These are phyloP conservation scores for Selene dorsalis DNA, from an alignment of 2,797 vertebrate species.

Conservation along the genomic window DNA sequence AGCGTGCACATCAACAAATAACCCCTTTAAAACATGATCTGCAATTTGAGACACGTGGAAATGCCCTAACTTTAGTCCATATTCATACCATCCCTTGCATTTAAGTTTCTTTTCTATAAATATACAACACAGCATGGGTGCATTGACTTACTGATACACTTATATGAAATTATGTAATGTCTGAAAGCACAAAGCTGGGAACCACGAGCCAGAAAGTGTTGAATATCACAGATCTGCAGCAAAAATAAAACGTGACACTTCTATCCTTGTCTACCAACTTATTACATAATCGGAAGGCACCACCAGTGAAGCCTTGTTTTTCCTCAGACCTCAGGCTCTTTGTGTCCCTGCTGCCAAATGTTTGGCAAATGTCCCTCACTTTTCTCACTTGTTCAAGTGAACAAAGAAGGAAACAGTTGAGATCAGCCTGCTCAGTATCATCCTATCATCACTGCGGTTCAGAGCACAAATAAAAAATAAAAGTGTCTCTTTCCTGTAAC, in stretches of 20 bases:
- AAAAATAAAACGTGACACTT: conserved; percentile 41
- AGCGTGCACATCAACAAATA: background rate
- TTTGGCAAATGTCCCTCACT: conserved; percentile 40
- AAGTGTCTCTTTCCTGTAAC: conserved; percentile 33
- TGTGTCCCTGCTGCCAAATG: conserved; percentile 32
- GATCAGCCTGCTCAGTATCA: conserved; percentile 55
- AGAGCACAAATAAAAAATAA: conserved; percentile 1
- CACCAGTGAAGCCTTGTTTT: conserved; percentile 10
- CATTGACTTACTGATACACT: background rate
- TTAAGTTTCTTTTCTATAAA: background rate
- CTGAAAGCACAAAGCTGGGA: conserved; percentile 10
- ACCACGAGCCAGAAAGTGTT: background rate
- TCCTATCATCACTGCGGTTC: conserved; percentile 55
- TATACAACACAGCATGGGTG: too few species aligned
- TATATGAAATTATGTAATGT: conserved; percentile 19
- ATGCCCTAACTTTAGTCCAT: background rate
- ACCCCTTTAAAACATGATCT: background rate
- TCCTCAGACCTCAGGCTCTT: conserved; percentile 20
- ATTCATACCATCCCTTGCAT: background rate
- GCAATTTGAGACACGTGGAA: background rate
- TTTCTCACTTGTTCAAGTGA: conserved; percentile 30
- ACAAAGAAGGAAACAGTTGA: conserved; percentile 49
- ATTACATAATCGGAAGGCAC: conserved; percentile 43
- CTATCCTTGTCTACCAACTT: background rate
- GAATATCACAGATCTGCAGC: conserved; percentile 30